Conservation (phyloP, 2,113 vertebrate genomes). For the Chaetodon auriga region DNA sequence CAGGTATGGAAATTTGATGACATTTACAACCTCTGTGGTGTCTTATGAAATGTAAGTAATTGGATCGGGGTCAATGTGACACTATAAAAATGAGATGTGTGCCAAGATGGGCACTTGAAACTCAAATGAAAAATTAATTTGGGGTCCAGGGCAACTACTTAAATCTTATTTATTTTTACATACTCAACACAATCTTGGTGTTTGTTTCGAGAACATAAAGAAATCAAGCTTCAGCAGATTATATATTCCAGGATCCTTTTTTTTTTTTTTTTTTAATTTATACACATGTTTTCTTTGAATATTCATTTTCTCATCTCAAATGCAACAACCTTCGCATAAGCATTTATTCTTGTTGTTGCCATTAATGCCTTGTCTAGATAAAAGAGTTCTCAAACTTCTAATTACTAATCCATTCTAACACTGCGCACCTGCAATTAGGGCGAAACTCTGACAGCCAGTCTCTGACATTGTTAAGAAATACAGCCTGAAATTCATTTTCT, state of each 20-base stretch:
- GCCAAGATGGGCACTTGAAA: slow-evolving; percentile 42
- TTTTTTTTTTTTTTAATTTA: not conserved
- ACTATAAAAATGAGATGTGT: slow-evolving; percentile 35
- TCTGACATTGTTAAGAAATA: slow-evolving; percentile 51
- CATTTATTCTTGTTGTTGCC: not conserved
- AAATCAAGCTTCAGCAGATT: no score
- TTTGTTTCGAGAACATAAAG: not conserved
- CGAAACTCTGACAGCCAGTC: slow-evolving; percentile 38
- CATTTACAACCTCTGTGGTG: slow-evolving; percentile 59
- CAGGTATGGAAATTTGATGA: slow-evolving; percentile 68
- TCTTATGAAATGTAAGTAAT: slow-evolving; percentile 64
- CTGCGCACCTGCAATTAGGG: slow-evolving; percentile 51
- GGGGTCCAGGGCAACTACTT: slow-evolving; percentile 14
- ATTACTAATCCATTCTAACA: slow-evolving; percentile 37
- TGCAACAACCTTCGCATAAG: not conserved
- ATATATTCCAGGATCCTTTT: no score
- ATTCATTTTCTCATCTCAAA: not conserved
- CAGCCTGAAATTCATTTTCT: slow-evolving; percentile 59
- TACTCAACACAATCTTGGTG: not conserved
- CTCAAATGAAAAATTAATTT: slow-evolving; percentile 3
- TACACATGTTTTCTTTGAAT: not conserved
- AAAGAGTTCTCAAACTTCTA: slow-evolving; percentile 14
- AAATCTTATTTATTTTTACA: not conserved
- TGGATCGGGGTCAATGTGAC: slow-evolving; percentile 57
- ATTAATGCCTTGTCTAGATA: not conserved